Base-by-base conservation (phyloP, 2,888 invertebrate genomes). In the Aporophyla lueneburgensis region DNA sequence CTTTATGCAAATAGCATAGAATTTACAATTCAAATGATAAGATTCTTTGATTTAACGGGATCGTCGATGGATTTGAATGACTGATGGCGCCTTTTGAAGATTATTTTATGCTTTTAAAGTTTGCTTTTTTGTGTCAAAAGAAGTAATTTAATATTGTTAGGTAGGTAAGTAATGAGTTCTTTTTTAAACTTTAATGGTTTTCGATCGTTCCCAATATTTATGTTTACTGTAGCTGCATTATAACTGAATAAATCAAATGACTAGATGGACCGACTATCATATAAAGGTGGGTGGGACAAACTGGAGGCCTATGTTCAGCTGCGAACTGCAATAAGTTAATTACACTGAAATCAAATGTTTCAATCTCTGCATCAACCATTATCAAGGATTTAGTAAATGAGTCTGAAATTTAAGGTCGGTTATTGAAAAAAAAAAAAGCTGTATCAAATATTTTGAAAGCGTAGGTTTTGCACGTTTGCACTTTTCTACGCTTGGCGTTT, bases 1-100 rank as follows among this genome's bases (percentile, higher is more conserved):
- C 86, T 83, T 88, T 88, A 88, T 88, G 84, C 67, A 84, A 87
- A 87, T 84, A 58, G 66, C 63, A 65, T 54, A 70, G 33, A 71
- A 87, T 88, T 86, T 86, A 80, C 87, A 87, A 88, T 88, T 87
- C 84, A 87, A 87, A 88, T 88, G 78, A 76, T 70, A 73, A 72
- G 72, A 73, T 79, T 79, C 86, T 87, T 81, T 83, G 71, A 84
- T 84, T 86, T 87, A 78, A 81, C 77, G 66, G 80, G 71, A 83
- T 87, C 77, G 81, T 58, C 65, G 59, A 83, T 85, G 78, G 80
- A 77, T 78, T 76, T 74, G 79, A 81, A 75, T 85, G 80, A 82
- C 78, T 79, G 87, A 86, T 84, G 80, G 70, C 61, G 62, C 71
- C 76, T 81, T 86, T 86, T 77, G 67, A 82, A 69, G 68, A 71